Percentiles rank a stretch among this genome's conserved stretches.
phyloP scores from a whole-genome alignment of 2,888 invertebrate species.

The Polyommatus iphigenia region DNA sequence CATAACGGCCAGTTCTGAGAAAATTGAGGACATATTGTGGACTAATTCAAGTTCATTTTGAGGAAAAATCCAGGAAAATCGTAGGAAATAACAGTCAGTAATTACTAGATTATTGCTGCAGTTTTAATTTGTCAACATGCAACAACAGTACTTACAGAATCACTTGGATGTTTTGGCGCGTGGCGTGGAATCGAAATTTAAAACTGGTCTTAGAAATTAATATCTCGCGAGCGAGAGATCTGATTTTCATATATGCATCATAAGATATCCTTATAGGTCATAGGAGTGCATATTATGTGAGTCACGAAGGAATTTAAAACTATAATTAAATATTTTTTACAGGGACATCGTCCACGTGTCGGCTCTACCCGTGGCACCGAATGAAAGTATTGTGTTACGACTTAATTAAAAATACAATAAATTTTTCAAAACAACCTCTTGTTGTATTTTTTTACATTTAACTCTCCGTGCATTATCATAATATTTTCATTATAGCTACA shows the following conservation, averaged over 20 bases:
- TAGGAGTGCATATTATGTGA: no score
- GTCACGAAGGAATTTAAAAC: neutral
- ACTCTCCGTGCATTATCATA: no score
- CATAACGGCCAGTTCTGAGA: neutral
- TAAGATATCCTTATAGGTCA: no score
- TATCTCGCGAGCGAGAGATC: no score
- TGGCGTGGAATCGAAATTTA: neutral
- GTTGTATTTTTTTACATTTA: neutral
- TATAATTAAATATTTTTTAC: constrained; percentile 35
- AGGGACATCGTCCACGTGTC: constrained; percentile 58
- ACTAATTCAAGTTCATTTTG: neutral
- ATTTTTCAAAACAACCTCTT: neutral
- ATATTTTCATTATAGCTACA: no score
- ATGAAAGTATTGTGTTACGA: constrained; percentile 65
- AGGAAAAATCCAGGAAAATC: neutral
- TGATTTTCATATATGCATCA: no score
- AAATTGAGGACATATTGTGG: neutral
- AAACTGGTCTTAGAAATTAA: no score
- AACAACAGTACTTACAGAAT: neutral
- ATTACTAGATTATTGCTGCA: neutral
- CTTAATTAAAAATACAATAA: constrained; percentile 29
- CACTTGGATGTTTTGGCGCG: neutral
- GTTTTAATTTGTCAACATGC: neutral
- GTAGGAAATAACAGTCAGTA: neutral
- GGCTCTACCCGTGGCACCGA: constrained; percentile 57